Conservation (phyloP, 2,797 vertebrate genomes). For the Argya squamiceps region DNA sequence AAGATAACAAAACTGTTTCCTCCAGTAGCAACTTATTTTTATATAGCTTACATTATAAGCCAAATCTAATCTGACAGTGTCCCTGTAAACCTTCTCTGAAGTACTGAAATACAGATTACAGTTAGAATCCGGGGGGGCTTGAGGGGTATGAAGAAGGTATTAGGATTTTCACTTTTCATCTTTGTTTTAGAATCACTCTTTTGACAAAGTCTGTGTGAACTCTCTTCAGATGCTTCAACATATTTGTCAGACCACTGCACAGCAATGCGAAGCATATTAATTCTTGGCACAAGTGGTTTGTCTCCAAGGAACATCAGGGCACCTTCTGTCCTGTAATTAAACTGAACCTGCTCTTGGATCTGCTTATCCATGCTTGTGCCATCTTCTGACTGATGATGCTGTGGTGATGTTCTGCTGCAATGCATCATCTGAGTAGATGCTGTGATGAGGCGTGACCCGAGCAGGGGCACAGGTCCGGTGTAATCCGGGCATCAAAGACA, state of each 20-base stretch:
- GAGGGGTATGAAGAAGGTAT: background rate
- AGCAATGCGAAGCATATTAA: slow-evolving; percentile 23
- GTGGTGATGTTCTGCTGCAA: background rate
- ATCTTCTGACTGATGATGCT: background rate
- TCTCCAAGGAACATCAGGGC: slow-evolving; percentile 28
- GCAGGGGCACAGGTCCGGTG: background rate
- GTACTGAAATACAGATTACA: slow-evolving; percentile 20
- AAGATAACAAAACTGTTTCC: background rate
- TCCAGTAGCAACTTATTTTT: background rate
- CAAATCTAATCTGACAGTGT: slow-evolving; percentile 46
- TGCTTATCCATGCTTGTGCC: background rate
- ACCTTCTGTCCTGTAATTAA: slow-evolving; percentile 57
- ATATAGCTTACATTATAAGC: background rate
- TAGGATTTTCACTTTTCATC: slow-evolving; percentile 29
- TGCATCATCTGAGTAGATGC: background rate
- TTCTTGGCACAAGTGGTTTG: background rate
- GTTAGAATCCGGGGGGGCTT: background rate
- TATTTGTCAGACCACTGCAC: slow-evolving; percentile 40
- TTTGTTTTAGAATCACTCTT: slow-evolving; percentile 37
- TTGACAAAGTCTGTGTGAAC: slow-evolving; percentile 23
- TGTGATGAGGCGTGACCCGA: background rate
- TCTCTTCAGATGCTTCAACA: slow-evolving; percentile 4
- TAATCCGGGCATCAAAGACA: background rate
- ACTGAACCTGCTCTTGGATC: slow-evolving; percentile 20
- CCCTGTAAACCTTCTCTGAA: slow-evolving; percentile 40